Conservation (phyloP, 1,140 invertebrate genomes). For the Ceratosolen fusciceps region DNA sequence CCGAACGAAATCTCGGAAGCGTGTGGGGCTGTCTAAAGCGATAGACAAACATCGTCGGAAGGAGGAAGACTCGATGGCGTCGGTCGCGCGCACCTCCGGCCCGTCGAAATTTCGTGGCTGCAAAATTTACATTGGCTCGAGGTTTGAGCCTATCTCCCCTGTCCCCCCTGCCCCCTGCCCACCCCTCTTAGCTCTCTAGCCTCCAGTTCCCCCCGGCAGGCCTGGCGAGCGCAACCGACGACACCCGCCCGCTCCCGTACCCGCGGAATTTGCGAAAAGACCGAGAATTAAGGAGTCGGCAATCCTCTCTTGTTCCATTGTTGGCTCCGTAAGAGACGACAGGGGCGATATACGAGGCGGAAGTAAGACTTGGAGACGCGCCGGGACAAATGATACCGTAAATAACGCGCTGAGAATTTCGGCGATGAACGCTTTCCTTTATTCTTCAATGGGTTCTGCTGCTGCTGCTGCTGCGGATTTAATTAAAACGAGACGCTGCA, state of each 20-base stretch:
- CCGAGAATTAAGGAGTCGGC: conserved; percentile 56
- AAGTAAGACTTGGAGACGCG: conserved; percentile 55
- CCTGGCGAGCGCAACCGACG: too few relatives aligned
- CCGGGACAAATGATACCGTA: conserved; percentile 54
- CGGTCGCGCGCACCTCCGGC: conserved; percentile 52
- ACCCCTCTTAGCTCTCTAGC: neutral
- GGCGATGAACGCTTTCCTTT: conserved; percentile 16
- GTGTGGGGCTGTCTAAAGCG: conserved; percentile 59
- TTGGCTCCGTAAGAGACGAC: conserved; percentile 42
- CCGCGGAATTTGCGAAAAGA: conserved; percentile 39
- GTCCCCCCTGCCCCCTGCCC: neutral
- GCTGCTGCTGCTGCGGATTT: neutral
- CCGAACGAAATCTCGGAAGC: conserved; percentile 64
- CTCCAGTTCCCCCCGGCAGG: too few relatives aligned
- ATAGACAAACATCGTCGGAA: conserved; percentile 61
- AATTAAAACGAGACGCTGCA: neutral
- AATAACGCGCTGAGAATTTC: conserved; percentile 51
- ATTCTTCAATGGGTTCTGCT: conserved; percentile 6
- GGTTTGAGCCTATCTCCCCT: neutral
- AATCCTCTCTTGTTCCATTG: neutral
- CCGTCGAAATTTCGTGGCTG: conserved; percentile 53
- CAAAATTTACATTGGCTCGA: conserved; percentile 59
- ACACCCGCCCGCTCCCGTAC: too few relatives aligned
- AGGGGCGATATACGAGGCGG: conserved; percentile 41
- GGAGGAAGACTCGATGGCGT: conserved; percentile 57